These are phyloP conservation scores for Scomber colias DNA, from an alignment of 2,113 vertebrate species.

Conservation along the genomic window DNA sequence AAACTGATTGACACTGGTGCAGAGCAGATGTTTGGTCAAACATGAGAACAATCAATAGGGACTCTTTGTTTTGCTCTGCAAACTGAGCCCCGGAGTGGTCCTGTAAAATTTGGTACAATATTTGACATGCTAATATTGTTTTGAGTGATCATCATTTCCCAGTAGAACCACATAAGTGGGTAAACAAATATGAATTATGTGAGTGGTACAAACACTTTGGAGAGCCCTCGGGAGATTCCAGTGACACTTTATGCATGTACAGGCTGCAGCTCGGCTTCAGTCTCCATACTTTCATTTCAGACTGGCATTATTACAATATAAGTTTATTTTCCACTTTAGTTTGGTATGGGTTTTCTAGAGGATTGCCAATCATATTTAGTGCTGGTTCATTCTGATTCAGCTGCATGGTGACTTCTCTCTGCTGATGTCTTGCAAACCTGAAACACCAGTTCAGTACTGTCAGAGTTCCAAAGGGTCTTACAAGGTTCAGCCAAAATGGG, in stretches of 20 bases:
- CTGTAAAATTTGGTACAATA: conserved; percentile 66
- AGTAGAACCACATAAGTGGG: conserved; percentile 68
- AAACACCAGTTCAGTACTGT: neutral
- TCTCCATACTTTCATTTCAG: conserved; percentile 22
- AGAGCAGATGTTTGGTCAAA: conserved; percentile 75
- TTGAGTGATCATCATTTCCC: conserved; percentile 76
- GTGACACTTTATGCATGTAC: conserved; percentile 47
- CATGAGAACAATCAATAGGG: conserved; percentile 72
- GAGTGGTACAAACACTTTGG: conserved; percentile 63
- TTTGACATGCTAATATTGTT: conserved; percentile 79
- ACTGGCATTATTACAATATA: neutral
- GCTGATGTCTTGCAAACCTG: neutral
- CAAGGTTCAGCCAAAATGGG: neutral
- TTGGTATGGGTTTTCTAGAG: neutral
- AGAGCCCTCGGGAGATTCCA: conserved; percentile 50
- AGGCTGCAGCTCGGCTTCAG: conserved; percentile 16
- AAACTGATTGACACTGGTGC: conserved; percentile 66
- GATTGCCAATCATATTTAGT: too few relatives aligned
- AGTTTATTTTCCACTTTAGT: neutral
- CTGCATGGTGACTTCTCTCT: neutral
- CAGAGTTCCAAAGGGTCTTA: neutral
- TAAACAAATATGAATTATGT: conserved; percentile 77
- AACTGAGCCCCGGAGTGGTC: conserved; percentile 57
- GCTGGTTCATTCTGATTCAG: neutral
- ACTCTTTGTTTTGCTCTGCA: conserved; percentile 70